Base-by-base conservation (phyloP, 2,888 invertebrate species). In the Lysandra coridon region DNA sequence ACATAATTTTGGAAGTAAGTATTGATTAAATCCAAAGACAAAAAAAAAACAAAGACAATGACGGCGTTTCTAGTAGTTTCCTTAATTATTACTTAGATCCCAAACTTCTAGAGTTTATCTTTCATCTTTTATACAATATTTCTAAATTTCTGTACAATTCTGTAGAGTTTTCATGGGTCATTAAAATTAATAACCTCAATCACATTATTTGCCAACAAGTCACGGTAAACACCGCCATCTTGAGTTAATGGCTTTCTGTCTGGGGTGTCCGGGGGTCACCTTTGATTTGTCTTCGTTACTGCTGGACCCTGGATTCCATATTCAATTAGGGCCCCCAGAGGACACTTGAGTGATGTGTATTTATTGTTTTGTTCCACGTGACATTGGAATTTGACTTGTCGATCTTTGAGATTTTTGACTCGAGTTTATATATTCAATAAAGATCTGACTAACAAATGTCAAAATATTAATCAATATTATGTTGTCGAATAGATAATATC, bases 241-340 rank as follows among this genome's bases (percentile, higher is more conserved):
- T 86, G 87, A 88, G 88, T 90, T 91, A 93, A 92, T 92, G 89
- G 91, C 86, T 90, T 91, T 88, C 89, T 88, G 91, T 90, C 92
- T 86, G 86, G 82, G 83, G 85, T 88, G 86, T 88, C 85, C 84
- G 88, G 87, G 91, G 87, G 91, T 90, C 89, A 84, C 85, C 88
- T 88, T 92, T 92, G 92, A 94, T 93, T 93, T 93, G 93, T 93
- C 93, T 93, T 93, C 93, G 93, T 94, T 93, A 92, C 88, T 82
- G 83, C 79, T 81, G 82, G 83, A 82, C 83, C 81, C 81, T 80
- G 75, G 80, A 73, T 79, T 79, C 79, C 80, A 57, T 80, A 83
- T 84, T 84, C 83, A 84, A 84, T 84, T 83, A 85, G 84, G 86
- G 81, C 83, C 82, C 83, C 82, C 83, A 83, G 82, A 83, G 83